These are phyloP conservation scores for Axis porcinus DNA, from an alignment of 2,113 vertebrate species.

Conservation along the genomic window DNA sequence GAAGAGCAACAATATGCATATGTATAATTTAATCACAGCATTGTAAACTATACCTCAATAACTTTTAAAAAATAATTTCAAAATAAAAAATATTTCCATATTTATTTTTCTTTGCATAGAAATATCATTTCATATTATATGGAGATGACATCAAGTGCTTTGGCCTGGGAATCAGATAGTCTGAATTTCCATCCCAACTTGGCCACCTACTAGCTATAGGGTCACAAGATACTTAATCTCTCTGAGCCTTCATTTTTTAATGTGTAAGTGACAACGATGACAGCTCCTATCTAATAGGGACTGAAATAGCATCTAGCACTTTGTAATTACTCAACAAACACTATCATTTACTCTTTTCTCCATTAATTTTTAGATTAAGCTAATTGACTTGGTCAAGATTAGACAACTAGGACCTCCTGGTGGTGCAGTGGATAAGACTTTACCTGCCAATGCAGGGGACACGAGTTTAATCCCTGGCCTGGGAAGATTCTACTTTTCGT, in stretches of 20 bases:
- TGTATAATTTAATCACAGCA: not conserved
- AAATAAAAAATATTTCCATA: not conserved
- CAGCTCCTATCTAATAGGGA: not conserved
- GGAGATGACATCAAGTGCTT: not conserved
- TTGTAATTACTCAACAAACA: not conserved
- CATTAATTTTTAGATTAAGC: not conserved
- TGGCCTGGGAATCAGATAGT: not conserved
- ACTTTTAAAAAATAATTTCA: not conserved
- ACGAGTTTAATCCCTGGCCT: not conserved
- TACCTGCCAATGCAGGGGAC: not conserved
- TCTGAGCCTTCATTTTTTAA: not conserved
- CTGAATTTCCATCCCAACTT: not conserved
- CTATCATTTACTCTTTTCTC: not conserved
- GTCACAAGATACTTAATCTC: not conserved
- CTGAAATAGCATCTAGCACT: not conserved
- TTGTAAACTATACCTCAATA: not conserved
- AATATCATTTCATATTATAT: not conserved
- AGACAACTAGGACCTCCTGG: not conserved
- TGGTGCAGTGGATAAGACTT: not conserved
- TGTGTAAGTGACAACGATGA: not conserved
- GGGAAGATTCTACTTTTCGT: not conserved
- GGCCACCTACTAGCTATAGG: not conserved
- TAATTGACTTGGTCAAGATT: not conserved
- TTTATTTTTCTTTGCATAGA: not conserved
- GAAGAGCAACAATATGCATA: not conserved